Percentiles rank a stretch among this genome's conserved stretches.
Evolutionary conservation across 64 coral and sea anemone species (phyloP).

Genomic region (Montipora capricornis): DNA sequence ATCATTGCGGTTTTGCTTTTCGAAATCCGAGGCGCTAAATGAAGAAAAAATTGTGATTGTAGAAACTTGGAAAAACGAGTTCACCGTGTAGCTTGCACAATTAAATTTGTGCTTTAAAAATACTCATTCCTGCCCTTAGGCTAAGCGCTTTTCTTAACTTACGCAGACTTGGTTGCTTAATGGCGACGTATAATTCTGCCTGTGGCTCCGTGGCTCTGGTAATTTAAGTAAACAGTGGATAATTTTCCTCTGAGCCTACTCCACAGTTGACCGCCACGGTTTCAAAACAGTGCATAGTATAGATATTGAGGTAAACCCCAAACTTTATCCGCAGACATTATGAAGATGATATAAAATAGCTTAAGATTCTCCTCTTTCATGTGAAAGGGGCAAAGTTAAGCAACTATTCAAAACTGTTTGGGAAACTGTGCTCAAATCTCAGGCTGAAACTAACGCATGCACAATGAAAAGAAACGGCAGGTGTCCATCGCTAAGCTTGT

Average conservation of each 20-base stretch:
- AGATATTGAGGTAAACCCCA: constrained; percentile 1
- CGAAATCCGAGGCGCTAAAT: neutral
- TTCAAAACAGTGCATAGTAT: neutral
- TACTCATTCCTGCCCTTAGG: neutral
- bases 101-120: neutral
- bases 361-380: neutral
- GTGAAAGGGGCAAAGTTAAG: neutral
- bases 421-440: no score
- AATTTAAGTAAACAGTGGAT: constrained; percentile 5
- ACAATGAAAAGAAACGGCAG: neutral
- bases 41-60: neutral
- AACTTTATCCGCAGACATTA: neutral
- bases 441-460: no score
- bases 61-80: neutral
- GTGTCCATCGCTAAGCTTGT: neutral
- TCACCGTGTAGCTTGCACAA: neutral
- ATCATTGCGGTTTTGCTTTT: neutral
- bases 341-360: neutral
- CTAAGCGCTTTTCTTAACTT: neutral
- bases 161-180: neutral
- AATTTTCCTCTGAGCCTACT: neutral
- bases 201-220: constrained; percentile 11
- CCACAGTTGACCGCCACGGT: neutral
- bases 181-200: neutral
- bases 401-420: neutral